Evolutionary conservation across 2,888 invertebrate genomes (phyloP), one percentile per base, ranked within the genome.

Genomic region (Eremobia ochroleuca): DNA sequence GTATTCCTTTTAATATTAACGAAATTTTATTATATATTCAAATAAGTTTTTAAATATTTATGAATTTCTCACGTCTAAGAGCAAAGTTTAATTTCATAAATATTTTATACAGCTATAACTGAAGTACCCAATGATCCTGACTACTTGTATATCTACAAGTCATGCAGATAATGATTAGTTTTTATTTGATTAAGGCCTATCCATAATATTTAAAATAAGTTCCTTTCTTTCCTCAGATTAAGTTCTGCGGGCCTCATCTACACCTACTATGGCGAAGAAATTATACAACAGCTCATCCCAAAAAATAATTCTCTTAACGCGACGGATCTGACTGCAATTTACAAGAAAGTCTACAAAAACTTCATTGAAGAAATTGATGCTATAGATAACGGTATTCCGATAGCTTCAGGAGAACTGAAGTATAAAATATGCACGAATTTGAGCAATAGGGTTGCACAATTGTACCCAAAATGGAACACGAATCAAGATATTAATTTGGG

Each of bases 341-440:
- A 62, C 31, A 70, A 62, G 31, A 31, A 62, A 43, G 62, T 70
- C 2, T 70, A 62, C 70, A 9, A 62, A 70, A 31, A 70, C 43
- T 70, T 43, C 59, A 18, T 70, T 70, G 18, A 61, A 70, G 61
- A 70, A 70, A 70, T 70, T 61, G 61, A 70, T 61, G 40, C 31
- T 25, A 40, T 40, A 5, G 40, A 61, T 31, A 70, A 61, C 40
- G 70, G 61, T 31, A 5, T 70, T 40, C 61, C 28, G 11, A 70
- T 61, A 25, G n/a, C 40, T 61, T 31, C n/a, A 40, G 37, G 25
- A 59, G 61, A 61, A 40, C 61, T 31, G 1, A 40, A 25, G 9
- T 70, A 43, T 40, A 31, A 31, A 9, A 70, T 70, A 43, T 3
- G 9, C 5, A 70, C 61, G 4, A 61, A 61, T 61, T 40, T 70